Evolutionary conservation across 1,140 invertebrate species (phyloP).

Genomic region (Charaxes varanes): DNA sequence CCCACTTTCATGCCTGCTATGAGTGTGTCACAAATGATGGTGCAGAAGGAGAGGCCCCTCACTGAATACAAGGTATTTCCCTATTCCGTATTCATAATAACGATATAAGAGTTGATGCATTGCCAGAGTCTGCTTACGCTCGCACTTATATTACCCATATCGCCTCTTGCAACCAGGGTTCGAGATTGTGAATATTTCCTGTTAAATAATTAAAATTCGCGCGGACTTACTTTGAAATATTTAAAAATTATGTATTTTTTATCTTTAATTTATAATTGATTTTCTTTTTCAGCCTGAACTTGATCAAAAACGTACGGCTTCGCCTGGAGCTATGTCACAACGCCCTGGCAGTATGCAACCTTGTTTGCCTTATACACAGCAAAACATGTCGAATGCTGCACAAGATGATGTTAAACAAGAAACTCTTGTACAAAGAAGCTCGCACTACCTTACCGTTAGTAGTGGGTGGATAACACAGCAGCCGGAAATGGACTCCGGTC

Average conservation of each 20-base stretch:
- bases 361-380: slow-evolving; percentile 35
- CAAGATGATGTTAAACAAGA: slow-evolving; percentile 55
- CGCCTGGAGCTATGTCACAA: slow-evolving; percentile 35
- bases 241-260: too few relatives aligned
- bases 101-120: slow-evolving; percentile 42
- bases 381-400: slow-evolving; percentile 33
- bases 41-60: slow-evolving; percentile 75
- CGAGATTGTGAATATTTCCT: too few relatives aligned
- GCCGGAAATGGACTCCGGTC: slow-evolving; percentile 37
- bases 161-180: slow-evolving; percentile 16
- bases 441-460: slow-evolving; percentile 64
- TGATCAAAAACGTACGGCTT: slow-evolving; percentile 40
- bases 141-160: slow-evolving; percentile 27
- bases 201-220: too few relatives aligned
- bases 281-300: slow-evolving; percentile 29
- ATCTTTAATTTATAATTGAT: too few relatives aligned
- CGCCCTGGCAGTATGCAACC: slow-evolving; percentile 31
- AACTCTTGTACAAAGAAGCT: slow-evolving; percentile 50
- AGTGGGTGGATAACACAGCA: slow-evolving; percentile 65
- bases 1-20: slow-evolving; percentile 75
- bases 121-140: slow-evolving; percentile 28
- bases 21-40: slow-evolving; percentile 79
- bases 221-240: too few relatives aligned
- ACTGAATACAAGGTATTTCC: slow-evolving; percentile 52
- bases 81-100: slow-evolving; percentile 46